These are phyloP conservation scores for Peromyscus eremicus DNA, from an alignment of 2,797 vertebrate species.

Conservation along the genomic window DNA sequence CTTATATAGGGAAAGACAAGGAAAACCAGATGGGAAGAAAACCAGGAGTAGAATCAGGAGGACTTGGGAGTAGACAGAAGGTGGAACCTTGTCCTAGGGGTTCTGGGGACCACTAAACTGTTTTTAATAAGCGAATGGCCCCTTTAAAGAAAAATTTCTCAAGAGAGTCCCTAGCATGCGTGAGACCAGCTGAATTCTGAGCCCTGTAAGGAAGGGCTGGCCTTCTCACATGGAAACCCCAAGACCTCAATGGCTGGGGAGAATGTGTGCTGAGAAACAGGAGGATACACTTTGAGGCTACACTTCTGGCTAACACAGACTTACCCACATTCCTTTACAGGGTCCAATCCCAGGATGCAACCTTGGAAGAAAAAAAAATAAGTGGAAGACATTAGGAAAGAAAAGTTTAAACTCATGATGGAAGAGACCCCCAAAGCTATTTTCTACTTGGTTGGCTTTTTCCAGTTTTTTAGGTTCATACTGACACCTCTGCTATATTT, in stretches of 20 bases:
- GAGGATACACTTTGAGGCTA: neutral
- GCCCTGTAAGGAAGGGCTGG: neutral
- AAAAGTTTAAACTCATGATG: neutral
- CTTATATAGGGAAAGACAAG: neutral
- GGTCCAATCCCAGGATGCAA: neutral
- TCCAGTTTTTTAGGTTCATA: neutral
- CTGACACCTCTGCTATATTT: neutral
- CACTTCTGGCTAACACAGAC: neutral
- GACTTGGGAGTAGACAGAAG: neutral
- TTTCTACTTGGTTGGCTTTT: conserved; percentile 53
- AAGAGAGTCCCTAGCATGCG: neutral
- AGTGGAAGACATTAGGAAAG: conserved; percentile 16
- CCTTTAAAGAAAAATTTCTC: neutral
- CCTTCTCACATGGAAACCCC: neutral
- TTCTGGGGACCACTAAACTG: neutral
- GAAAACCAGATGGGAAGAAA: neutral
- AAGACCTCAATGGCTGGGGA: neutral
- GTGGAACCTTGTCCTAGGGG: neutral
- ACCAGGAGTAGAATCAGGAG: neutral
- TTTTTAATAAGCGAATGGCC: conserved; percentile 6
- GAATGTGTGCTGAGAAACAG: neutral
- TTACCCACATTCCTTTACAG: conserved; percentile 67
- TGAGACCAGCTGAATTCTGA: neutral
- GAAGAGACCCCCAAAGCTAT: conserved; percentile 25
- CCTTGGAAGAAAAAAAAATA: conserved; percentile 19